A percentile compares a stretch with the other conserved stretches of the same genome.
Evolutionary conservation across 2,113 vertebrate species (phyloP).

Genomic region (Limanda limanda): DNA sequence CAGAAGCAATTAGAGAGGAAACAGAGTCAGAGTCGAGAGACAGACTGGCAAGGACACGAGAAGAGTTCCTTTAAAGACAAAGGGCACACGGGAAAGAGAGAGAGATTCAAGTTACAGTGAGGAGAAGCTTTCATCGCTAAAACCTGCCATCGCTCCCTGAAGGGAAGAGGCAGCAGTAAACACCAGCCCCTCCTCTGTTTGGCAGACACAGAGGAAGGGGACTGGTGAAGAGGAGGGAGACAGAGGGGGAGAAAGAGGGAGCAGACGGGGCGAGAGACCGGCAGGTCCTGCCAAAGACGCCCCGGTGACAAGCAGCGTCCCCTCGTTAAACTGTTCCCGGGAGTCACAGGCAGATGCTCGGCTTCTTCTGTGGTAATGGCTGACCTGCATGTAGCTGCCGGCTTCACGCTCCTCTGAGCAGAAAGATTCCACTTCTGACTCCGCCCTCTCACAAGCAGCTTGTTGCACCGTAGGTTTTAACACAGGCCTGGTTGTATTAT

Average conservation of each 20-base stretch:
- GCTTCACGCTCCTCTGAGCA: constrained; percentile 68
- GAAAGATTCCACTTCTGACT: constrained; percentile 46
- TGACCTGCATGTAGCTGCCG: constrained; percentile 57
- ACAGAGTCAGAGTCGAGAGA: constrained; percentile 13
- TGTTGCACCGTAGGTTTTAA: constrained; percentile 36
- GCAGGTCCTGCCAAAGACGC: constrained; percentile 53
- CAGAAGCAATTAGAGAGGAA: constrained; percentile 30
- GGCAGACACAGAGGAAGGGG: constrained; percentile 38
- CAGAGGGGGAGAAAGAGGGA: not conserved
- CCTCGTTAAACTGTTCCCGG: constrained; percentile 74
- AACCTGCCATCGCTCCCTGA: constrained; percentile 51
- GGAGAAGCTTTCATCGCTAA: constrained; percentile 50
- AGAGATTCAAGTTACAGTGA: constrained; percentile 31
- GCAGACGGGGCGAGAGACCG: constrained; percentile 29
- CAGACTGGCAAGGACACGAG: constrained; percentile 20
- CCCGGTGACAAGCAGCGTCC: constrained; percentile 57
- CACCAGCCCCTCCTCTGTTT: constrained; percentile 43
- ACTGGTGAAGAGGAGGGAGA: constrained; percentile 4
- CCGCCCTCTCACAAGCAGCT: constrained; percentile 33
- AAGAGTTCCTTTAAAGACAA: constrained; percentile 6
- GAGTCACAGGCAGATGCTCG: constrained; percentile 72
- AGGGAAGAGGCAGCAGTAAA: constrained; percentile 57
- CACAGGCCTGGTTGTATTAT: constrained; percentile 19
- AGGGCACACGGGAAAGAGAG: constrained; percentile 8
- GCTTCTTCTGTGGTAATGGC: constrained; percentile 70